Conservation (phyloP, 1,140 invertebrate genomes). For the Trachymyrmex septentrionalis region DNA sequence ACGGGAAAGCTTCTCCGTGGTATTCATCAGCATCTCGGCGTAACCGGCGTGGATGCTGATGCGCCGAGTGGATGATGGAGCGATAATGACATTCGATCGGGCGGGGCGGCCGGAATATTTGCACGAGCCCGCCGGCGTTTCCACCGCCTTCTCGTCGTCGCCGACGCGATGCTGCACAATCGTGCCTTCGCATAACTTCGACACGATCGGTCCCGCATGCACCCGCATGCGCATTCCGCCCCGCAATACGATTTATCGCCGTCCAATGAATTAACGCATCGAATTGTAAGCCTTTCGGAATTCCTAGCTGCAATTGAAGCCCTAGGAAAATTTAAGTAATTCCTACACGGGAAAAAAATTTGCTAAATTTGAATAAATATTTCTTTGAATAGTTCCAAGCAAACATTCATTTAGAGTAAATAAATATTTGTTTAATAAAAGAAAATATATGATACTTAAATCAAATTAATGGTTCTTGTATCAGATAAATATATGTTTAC, state of each 20-base stretch:
- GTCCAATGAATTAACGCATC: conserved; percentile 32
- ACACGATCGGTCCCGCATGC: conserved; percentile 61
- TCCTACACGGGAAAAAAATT: background rate
- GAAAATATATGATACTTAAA: no score
- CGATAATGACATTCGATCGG: conserved; percentile 62
- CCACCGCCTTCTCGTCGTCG: conserved; percentile 26
- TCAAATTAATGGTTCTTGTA: no score
- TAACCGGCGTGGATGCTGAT: conserved; percentile 2
- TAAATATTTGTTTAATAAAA: no score
- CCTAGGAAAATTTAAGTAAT: background rate
- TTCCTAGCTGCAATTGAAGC: background rate
- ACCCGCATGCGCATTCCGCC: conserved; percentile 24
- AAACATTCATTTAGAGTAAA: no score
- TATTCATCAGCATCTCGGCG: conserved; percentile 24
- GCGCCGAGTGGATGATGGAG: conserved; percentile 50
- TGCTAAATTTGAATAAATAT: no score
- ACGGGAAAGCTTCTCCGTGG: background rate
- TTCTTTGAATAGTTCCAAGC: no score
- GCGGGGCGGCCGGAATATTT: conserved; percentile 32
- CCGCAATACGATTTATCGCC: conserved; percentile 15
- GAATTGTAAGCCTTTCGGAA: conserved; percentile 23
- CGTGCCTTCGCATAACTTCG: conserved; percentile 41
- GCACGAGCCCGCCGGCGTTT: conserved; percentile 19
- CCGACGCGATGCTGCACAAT: conserved; percentile 32
- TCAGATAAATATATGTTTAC: no score